Conservation (phyloP, 2,888 invertebrate species). For the Sturmia bella region DNA sequence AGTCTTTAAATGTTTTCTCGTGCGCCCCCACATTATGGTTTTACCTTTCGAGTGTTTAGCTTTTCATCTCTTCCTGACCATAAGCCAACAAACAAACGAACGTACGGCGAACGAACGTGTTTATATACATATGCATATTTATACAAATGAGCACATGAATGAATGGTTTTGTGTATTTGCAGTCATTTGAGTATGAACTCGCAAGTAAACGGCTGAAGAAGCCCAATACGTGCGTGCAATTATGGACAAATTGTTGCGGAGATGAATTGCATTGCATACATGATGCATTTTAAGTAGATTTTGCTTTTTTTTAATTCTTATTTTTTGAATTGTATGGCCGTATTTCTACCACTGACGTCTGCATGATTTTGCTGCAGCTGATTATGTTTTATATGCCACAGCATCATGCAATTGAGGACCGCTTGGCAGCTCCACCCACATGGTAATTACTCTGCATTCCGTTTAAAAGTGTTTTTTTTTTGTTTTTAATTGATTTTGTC, state of each 20-base stretch:
- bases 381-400: conserved; percentile 43
- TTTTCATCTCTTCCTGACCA: conserved; percentile 35
- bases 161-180: background rate
- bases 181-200: conserved; percentile 6
- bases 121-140: background rate
- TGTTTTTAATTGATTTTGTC: conserved; percentile 68
- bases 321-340: conserved; percentile 16
- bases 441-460: conserved; percentile 58
- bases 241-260: conserved; percentile 63
- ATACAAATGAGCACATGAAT: conserved; percentile 5
- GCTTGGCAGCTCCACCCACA: conserved; percentile 6
- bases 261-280: conserved; percentile 55
- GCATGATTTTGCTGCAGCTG: conserved; percentile 43
- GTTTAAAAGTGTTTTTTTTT: conserved; percentile 34
- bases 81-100: background rate
- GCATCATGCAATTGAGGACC: background rate
- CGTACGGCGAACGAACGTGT: background rate
- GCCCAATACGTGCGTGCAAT: conserved; percentile 67
- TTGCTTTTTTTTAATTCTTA: conserved; percentile 1
- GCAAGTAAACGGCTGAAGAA: conserved; percentile 50
- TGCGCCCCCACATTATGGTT: background rate
- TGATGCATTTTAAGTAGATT: conserved; percentile 47
- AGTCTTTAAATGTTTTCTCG: background rate
- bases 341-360: conserved; percentile 19
- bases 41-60: conserved; percentile 54